phyloP scores from a whole-genome alignment of 2,888 invertebrate species.

The Argynnis bischoffii region DNA sequence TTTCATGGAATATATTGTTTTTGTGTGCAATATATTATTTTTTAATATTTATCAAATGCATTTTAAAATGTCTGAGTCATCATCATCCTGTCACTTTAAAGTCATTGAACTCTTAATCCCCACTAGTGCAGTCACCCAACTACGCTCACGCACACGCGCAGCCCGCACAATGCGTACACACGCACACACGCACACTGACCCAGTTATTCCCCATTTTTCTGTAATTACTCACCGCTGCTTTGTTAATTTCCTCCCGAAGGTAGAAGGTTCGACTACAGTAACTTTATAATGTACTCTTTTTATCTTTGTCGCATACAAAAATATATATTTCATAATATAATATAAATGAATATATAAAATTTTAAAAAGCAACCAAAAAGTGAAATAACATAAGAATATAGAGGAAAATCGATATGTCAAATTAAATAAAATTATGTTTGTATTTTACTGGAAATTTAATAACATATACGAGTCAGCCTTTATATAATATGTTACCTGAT shows the following conservation, averaged over 20 bases:
- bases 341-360: not conserved
- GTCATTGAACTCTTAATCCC: conserved; percentile 43
- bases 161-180: not conserved
- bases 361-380: not conserved
- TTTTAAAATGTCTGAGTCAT: conserved; percentile 28
- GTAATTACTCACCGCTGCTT: conserved; percentile 77
- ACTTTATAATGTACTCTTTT: not conserved
- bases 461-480: too few relatives aligned
- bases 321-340: not conserved
- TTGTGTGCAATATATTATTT: not conserved
- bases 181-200: conserved; percentile 68
- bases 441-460: too few relatives aligned
- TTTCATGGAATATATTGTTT: not conserved
- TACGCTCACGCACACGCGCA: conserved; percentile 37
- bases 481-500: too few relatives aligned
- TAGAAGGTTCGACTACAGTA: conserved; percentile 38
- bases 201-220: conserved; percentile 77
- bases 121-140: conserved; percentile 36
- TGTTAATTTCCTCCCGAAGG: conserved; percentile 59
- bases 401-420: too few relatives aligned
- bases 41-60: conserved; percentile 5
- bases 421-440: too few relatives aligned
- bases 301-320: not conserved
- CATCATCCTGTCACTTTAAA: conserved; percentile 32
- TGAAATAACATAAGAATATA: too few relatives aligned